Percentiles rank a stretch among this genome's conserved stretches.
Evolutionary conservation across 2,797 vertebrate species (phyloP).

Genomic region (Oryzias dopingdopingensis): DNA sequence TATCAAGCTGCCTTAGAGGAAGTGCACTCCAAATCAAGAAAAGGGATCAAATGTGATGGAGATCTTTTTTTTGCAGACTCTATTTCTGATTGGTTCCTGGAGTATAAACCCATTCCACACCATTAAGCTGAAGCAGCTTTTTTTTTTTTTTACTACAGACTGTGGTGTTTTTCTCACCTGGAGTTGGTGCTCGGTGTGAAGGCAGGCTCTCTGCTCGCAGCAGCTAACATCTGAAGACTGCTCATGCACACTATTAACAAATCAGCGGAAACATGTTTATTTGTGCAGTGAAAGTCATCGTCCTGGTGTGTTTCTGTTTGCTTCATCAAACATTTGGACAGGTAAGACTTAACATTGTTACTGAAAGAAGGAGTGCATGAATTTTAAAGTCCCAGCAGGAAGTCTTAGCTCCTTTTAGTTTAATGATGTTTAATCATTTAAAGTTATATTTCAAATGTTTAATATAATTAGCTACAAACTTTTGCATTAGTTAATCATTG

Average conservation of each 20-base stretch:
- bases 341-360: slow-evolving; percentile 63
- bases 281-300: slow-evolving; percentile 42
- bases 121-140: slow-evolving; percentile 44
- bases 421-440: neutral
- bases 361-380: slow-evolving; percentile 1
- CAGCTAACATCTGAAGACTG: slow-evolving; percentile 13
- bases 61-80: slow-evolving; percentile 53
- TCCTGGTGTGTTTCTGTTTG: slow-evolving; percentile 60
- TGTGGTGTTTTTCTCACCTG: slow-evolving; percentile 54
- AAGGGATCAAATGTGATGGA: slow-evolving; percentile 54
- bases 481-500: neutral
- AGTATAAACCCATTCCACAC: slow-evolving; percentile 62
- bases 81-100: slow-evolving; percentile 67
- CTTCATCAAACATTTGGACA: slow-evolving; percentile 62
- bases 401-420: neutral
- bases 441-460: neutral
- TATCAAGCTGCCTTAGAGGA: slow-evolving; percentile 48
- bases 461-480: neutral
- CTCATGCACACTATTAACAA: slow-evolving; percentile 7
- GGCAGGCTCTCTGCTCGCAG: slow-evolving; percentile 13
- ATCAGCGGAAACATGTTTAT: slow-evolving; percentile 64
- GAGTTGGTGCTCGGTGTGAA: slow-evolving; percentile 23
- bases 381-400: neutral
- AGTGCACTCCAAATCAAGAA: slow-evolving; percentile 52
- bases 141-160: slow-evolving; percentile 31